Evolutionary conservation across 2,797 vertebrate species (phyloP), one percentile per base, ranked within the genome.

Genomic region (Pogoniulus pusillus): DNA sequence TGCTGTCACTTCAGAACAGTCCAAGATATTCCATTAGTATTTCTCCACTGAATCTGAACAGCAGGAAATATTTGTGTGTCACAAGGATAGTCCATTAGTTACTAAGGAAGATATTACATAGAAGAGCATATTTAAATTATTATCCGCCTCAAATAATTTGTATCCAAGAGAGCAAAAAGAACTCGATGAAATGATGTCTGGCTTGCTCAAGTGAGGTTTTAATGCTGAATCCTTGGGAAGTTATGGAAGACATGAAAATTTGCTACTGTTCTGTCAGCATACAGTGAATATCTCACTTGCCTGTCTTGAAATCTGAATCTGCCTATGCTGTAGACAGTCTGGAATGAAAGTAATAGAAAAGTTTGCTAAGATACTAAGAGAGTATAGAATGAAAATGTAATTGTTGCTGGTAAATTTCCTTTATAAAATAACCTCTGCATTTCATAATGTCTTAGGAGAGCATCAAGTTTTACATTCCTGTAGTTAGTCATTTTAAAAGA

Each of bases 11-110:
- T 82, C 62, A 82, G 57, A 76, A 35, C 45, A 82, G 77, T 41
- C 30, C 37, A 78, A 77, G 59, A 74, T 80, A 26, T 95, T 95
- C 85, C 82, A 75, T 75, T 91, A 86, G 12, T 35, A 47, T 79
- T 78, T 93, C 39, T 91, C 2, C 30, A 82, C 51, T 80, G 69
- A 71, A 82, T 87, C 34, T 68, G 72, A 51, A 82, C 43, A 82
- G 72, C 58, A 87, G 81, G n/a, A 96, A 96, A 87, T 91, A 91
- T 94, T 95, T 94, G 66, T 85, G 16, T 93, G n/a, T 85, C 59
- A 62, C 72, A 94, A 94, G 91, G 82, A 43, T 72, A 62, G 73
- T 77, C 79, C 72, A 62, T 93, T 90, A 85, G 93, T 95, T 91
- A 89, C 86, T 82, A 95, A 72, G 88, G 88, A 93, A 95, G 72